phyloP scores from a whole-genome alignment of 2,888 invertebrate species.

The Phoronis australis region DNA sequence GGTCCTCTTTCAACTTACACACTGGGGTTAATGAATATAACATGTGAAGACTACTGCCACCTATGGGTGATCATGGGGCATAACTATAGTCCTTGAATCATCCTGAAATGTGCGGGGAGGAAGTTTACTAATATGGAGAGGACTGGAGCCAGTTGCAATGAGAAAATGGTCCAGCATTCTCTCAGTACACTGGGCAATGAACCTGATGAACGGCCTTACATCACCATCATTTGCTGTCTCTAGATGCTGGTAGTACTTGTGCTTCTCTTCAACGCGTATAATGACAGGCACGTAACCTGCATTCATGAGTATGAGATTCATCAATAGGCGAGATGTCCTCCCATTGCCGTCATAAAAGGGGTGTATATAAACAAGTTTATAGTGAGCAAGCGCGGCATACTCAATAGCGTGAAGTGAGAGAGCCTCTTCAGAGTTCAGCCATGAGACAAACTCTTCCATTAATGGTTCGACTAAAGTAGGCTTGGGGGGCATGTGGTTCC shows the following conservation, averaged over 20 bases:
- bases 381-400: constrained; percentile 92
- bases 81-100: not conserved
- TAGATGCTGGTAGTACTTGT: constrained; percentile 73
- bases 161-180: constrained; percentile 80
- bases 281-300: constrained; percentile 95
- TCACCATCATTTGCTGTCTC: constrained; percentile 92
- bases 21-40: not conserved
- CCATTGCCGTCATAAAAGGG: constrained; percentile 97
- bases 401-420: constrained; percentile 84
- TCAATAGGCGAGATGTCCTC: constrained; percentile 85
- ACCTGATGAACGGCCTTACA: constrained; percentile 89
- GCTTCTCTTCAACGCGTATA: constrained; percentile 74
- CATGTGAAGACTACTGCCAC: not conserved
- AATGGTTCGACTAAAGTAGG: constrained; percentile 74
- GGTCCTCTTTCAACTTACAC: no score
- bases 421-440: constrained; percentile 83
- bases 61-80: not conserved
- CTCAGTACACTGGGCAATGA: constrained; percentile 84
- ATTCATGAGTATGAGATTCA: constrained; percentile 89
- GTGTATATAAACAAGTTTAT: constrained; percentile 93
- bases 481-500: constrained; percentile 87
- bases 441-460: constrained; percentile 83
- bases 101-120: no score
- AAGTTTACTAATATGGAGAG: no score
- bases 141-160: constrained; percentile 45